These are phyloP conservation scores for Hozukius guyotensis DNA, from an alignment of 2,797 vertebrate genomes.

Conservation along the genomic window DNA sequence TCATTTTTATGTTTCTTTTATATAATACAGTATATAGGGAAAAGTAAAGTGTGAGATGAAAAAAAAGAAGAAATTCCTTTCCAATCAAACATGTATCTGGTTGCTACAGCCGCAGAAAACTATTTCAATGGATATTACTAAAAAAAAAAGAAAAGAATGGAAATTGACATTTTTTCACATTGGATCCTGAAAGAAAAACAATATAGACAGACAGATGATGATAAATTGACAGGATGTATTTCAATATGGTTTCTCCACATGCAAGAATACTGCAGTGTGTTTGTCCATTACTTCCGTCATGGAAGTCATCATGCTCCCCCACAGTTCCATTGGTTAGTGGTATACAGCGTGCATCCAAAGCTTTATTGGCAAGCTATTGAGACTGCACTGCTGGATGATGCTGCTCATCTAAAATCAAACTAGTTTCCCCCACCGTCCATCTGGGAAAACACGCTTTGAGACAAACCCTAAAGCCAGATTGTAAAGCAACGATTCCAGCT, in stretches of 20 bases:
- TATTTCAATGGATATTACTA: conserved; percentile 11
- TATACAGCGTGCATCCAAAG: conserved; percentile 45
- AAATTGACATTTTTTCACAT: conserved; percentile 36
- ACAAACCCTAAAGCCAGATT: conserved; percentile 39
- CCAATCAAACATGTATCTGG: conserved; percentile 15
- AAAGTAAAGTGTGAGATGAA: conserved; percentile 10
- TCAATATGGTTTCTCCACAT: conserved; percentile 42
- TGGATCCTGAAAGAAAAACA: conserved; percentile 41
- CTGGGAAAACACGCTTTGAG: conserved; percentile 44
- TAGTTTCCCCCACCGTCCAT: conserved; percentile 15
- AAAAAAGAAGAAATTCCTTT: conserved; percentile 16
- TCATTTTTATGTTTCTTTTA: not conserved
- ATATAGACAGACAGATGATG: conserved; percentile 32
- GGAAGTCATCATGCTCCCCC: conserved; percentile 58
- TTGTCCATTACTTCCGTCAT: conserved; percentile 60
- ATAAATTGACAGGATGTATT: conserved; percentile 49
- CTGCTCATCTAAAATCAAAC: conserved; percentile 73
- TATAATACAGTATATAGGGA: not conserved
- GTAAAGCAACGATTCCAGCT: conserved; percentile 45
- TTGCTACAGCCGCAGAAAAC: conserved; percentile 18
- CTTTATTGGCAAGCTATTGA: conserved; percentile 64
- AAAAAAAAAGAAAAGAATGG: conserved; percentile 9
- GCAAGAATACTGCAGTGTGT: conserved; percentile 38
- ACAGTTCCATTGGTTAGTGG: conserved; percentile 41
- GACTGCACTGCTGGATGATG: conserved; percentile 45